Percentiles rank a stretch among this genome's conserved stretches.
phyloP scores from a whole-genome alignment of 1,140 invertebrate genomes.

The Rhopalosiphum maidis region DNA sequence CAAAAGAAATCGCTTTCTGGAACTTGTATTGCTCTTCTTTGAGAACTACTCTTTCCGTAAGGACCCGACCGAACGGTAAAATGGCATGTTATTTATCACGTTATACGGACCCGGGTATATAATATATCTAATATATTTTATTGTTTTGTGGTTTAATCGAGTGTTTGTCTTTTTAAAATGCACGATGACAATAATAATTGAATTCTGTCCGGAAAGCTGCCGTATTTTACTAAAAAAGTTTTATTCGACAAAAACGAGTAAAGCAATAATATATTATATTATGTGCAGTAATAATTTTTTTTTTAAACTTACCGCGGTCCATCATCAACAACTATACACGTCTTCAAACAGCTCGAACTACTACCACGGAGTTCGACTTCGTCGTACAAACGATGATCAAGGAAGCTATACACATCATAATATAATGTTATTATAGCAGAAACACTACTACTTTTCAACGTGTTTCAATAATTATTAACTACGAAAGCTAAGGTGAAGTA shows the following conservation, averaged over 20 bases:
- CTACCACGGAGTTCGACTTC: background rate
- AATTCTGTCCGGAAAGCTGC: background rate
- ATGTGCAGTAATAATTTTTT: background rate
- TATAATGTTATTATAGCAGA: background rate
- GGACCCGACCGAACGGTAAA: background rate
- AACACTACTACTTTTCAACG: background rate
- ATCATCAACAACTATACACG: background rate
- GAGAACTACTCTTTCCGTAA: background rate
- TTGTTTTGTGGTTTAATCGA: background rate
- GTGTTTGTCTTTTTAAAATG: background rate
- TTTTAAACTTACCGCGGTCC: background rate
- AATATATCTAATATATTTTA: background rate
- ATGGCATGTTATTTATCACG: background rate
- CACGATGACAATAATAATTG: background rate
- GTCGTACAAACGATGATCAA: background rate
- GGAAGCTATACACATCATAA: background rate
- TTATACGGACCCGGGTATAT: background rate
- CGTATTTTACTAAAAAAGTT: background rate
- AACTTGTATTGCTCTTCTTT: background rate
- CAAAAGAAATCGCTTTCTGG: background rate
- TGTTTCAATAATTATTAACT: background rate
- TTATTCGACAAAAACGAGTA: background rate
- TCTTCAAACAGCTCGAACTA: too few relatives aligned
- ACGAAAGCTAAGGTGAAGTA: background rate
- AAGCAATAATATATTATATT: background rate